Percentiles rank a stretch among this genome's conserved stretches.
Conservation (phyloP, 2,797 vertebrate genomes). For the Diceros bicornis region DNA sequence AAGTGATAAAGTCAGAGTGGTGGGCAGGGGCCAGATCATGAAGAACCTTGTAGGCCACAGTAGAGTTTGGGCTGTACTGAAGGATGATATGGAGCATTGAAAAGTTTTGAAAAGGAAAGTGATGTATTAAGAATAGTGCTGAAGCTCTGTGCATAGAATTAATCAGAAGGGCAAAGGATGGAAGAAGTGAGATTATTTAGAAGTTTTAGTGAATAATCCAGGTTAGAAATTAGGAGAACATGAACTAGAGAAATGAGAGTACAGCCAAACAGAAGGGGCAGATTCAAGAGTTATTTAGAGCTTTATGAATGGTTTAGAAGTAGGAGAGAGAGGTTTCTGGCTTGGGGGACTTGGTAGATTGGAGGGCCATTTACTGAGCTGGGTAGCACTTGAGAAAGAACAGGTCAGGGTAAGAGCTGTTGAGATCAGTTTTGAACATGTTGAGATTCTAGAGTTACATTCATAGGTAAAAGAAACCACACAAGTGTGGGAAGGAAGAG, state of each 20-base stretch:
- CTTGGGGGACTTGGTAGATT: background rate
- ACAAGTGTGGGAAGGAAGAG: background rate
- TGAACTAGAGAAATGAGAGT: background rate
- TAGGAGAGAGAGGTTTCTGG: background rate
- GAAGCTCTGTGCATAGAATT: background rate
- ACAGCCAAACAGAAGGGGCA: background rate
- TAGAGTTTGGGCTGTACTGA: background rate
- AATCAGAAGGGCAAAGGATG: background rate
- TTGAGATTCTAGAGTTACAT: background rate
- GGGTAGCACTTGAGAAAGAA: background rate
- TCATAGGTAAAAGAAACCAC: background rate
- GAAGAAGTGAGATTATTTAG: background rate
- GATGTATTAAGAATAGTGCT: background rate
- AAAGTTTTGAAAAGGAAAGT: background rate
- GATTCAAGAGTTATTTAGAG: background rate
- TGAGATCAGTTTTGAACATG: background rate
- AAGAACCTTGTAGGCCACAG: background rate
- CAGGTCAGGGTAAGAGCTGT: background rate
- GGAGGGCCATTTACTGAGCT: background rate
- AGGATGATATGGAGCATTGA: background rate
- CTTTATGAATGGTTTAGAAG: background rate
- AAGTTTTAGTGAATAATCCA: background rate
- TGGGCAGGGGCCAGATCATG: background rate
- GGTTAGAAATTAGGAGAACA: background rate
- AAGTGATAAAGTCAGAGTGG: background rate